These are phyloP conservation scores for Corapipo altera DNA, from an alignment of 2,113 vertebrate species.

Conservation along the genomic window DNA sequence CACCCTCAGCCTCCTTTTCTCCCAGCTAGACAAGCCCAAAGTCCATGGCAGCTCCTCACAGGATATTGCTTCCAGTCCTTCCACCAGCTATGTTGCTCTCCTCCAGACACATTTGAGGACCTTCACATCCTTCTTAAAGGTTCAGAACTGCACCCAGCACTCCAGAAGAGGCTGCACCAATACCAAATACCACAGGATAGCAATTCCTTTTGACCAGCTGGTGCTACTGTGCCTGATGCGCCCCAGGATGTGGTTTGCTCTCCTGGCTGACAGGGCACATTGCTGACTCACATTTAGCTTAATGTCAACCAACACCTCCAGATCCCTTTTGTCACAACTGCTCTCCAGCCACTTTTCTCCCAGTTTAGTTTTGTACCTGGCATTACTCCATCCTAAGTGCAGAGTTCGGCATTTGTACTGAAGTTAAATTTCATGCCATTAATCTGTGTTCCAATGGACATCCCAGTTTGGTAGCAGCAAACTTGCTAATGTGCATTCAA, in stretches of 20 bases:
- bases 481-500: background rate
- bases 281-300: background rate
- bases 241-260: background rate
- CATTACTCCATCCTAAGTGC: background rate
- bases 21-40: background rate
- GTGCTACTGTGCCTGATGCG: background rate
- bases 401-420: background rate
- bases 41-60: fast-evolving
- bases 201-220: fast-evolving
- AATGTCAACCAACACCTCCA: background rate
- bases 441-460: background rate
- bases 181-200: fast-evolving
- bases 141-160: background rate
- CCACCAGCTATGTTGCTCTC: background rate
- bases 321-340: background rate
- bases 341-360: background rate
- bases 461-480: background rate
- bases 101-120: background rate
- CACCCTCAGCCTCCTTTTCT: background rate
- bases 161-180: fast-evolving
- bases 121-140: background rate
- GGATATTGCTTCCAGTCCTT: background rate
- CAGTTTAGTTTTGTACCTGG: fast-evolving
- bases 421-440: background rate
- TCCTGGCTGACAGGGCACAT: background rate